Conservation (phyloP, 2,797 vertebrate genomes). For the Cuniculus paca region DNA sequence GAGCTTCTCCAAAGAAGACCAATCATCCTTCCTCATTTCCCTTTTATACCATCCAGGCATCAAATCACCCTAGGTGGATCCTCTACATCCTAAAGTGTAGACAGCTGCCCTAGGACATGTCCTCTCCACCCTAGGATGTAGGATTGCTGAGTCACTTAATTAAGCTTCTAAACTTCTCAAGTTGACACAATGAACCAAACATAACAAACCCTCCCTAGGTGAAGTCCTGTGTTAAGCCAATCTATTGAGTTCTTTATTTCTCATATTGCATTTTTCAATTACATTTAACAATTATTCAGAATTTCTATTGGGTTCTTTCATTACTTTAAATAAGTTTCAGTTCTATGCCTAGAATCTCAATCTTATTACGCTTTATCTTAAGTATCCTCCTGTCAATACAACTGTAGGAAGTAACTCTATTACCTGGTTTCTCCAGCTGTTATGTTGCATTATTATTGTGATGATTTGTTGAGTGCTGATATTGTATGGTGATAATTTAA, state of each 20-base stretch:
- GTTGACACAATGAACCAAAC: too few relatives aligned
- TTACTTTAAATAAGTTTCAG: background rate
- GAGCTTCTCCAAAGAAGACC: too few relatives aligned
- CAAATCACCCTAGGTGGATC: too few relatives aligned
- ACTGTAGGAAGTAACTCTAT: background rate
- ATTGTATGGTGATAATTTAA: background rate
- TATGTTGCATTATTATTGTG: background rate
- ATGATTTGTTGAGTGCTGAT: background rate
- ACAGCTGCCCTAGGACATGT: too few relatives aligned
- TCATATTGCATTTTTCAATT: background rate
- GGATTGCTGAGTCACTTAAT: too few relatives aligned
- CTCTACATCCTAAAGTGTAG: too few relatives aligned
- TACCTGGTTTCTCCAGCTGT: background rate
- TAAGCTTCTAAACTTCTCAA: too few relatives aligned
- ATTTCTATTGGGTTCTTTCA: background rate
- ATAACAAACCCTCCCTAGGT: background rate
- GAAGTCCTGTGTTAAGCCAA: background rate
- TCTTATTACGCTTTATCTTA: background rate
- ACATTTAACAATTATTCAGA: background rate
- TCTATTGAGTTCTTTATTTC: background rate
- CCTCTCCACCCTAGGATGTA: too few relatives aligned
- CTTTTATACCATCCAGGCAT: too few relatives aligned
- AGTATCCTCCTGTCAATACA: background rate
- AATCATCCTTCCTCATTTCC: too few relatives aligned
- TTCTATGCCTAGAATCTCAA: background rate